Base-by-base conservation (phyloP, 2,888 invertebrate species). In the Diplazon laetatorius region DNA sequence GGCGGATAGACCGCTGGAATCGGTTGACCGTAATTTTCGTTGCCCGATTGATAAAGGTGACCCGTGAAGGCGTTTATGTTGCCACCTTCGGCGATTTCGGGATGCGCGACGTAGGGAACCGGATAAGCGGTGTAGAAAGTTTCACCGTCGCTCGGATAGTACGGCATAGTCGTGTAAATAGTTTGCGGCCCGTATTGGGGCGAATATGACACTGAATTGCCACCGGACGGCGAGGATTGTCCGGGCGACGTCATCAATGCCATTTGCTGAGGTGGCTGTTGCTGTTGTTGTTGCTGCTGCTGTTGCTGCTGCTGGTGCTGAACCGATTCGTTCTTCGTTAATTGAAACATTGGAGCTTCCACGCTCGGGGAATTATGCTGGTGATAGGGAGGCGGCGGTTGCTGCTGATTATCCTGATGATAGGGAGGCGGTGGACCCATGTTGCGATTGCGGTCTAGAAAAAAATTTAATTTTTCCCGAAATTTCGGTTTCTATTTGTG, bases 1-100 rank as follows among this genome's bases (percentile, higher is more conserved):
- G 85, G 85, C 0, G 86, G 78, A 44, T 83, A 89, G 3, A 86
- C 37, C 1, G 83, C 78, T 5, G 86, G 73, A 35, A 86, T 86
- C 14, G 80, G 62, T 6, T 71, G 79, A 4, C 55, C 69, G 25
- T 76, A 82, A 75, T 78, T 80, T 9, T 81, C 81, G 0, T 62
- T n/a, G 0, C 74, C 70, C 0, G 78, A 16, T 16, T 65, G 74
- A 74, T 65, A 78, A 6, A 44, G 42, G 16, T 46, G 84, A 10
- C 82, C 80, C 9, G 82, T 69, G 10, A 75, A 87, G 0, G 81
- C 57, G 25, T 82, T 80, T 1, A 78, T 55, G 44, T 65, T 76
- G 37, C 71, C 85, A 1, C 69, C 82, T 0, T 87, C 86, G 3
- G 73, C n/a, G 3, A 83, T 68, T 0, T 88, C 87, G 3, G 85